A percentile compares a stretch with the other conserved stretches of the same genome.
Evolutionary conservation across 2,888 invertebrate species (phyloP).

Genomic region (Ryuthela nishihirai): DNA sequence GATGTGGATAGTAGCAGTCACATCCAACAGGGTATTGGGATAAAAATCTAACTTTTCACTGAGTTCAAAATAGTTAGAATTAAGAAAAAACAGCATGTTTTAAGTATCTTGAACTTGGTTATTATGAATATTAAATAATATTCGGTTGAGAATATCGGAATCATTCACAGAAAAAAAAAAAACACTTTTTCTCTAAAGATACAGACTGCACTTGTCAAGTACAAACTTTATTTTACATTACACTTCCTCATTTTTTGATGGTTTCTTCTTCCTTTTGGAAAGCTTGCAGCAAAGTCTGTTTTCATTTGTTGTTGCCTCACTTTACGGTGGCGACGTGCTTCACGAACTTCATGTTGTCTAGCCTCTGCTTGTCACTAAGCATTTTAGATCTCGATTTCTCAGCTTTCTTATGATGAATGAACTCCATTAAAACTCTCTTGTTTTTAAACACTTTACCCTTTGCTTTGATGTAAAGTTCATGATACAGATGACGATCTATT

Average conservation of each 20-base stretch:
- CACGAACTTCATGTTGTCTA: constrained; percentile 90
- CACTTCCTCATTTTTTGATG: background rate
- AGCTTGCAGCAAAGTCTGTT: constrained; percentile 64
- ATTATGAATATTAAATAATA: too few species aligned
- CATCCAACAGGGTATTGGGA: too few species aligned
- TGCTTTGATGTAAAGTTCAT: constrained; percentile 96
- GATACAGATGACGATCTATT: constrained; percentile 96
- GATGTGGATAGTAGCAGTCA: too few species aligned
- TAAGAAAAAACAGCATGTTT: too few species aligned
- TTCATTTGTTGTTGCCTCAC: constrained; percentile 91
- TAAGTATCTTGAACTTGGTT: too few species aligned
- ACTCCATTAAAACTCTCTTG: constrained; percentile 99
- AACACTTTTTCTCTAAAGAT: background rate
- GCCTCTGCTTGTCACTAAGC: constrained; percentile 88
- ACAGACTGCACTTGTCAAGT: too few species aligned
- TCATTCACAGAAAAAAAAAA: too few species aligned
- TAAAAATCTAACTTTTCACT: too few species aligned
- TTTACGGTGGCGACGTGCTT: constrained; percentile 93
- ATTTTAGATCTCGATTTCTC: constrained; percentile 98
- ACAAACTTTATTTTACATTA: too few species aligned
- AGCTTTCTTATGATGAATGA: constrained; percentile 99
- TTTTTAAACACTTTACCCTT: constrained; percentile 80
- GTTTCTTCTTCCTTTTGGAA: constrained; percentile 18
- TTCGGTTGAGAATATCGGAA: too few species aligned
- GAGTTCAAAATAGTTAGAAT: too few species aligned